Conservation (phyloP, 2,113 vertebrate species). For the Vombatus ursinus region DNA sequence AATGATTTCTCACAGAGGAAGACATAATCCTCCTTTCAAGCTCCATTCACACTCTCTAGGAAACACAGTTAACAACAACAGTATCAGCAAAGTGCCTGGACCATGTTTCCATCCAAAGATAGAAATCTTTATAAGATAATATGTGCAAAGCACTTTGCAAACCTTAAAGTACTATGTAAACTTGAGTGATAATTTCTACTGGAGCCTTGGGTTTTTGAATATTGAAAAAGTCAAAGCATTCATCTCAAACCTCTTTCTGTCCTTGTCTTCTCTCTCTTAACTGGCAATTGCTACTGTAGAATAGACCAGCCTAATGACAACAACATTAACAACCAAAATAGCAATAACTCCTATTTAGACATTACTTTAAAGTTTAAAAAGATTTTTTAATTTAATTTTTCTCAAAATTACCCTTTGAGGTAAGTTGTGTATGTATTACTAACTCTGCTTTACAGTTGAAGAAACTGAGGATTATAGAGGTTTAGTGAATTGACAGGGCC, state of each 20-base stretch:
- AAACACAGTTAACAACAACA: constrained; percentile 36
- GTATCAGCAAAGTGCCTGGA: constrained; percentile 25
- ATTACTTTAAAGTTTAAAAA: background rate
- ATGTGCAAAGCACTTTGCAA: background rate
- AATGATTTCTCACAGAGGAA: background rate
- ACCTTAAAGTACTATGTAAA: background rate
- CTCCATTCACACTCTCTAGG: constrained; percentile 18
- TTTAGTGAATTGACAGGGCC: background rate
- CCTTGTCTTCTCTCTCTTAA: constrained; percentile 5
- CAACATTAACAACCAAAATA: background rate
- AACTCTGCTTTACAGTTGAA: background rate
- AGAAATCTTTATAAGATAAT: constrained; percentile 36
- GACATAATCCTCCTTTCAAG: constrained; percentile 1
- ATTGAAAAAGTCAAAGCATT: background rate
- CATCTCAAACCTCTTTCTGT: background rate
- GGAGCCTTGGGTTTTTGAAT: constrained; percentile 6
- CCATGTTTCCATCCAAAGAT: constrained; percentile 4
- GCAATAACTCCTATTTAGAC: background rate
- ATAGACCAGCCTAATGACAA: background rate
- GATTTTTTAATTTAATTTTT: background rate
- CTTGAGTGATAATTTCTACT: background rate
- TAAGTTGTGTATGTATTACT: background rate
- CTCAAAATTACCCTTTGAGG: background rate
- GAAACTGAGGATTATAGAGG: background rate
- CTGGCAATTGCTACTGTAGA: background rate